These are phyloP conservation scores for Delichon dasypus DNA, from an alignment of 2,797 vertebrate genomes.

Conservation along the genomic window DNA sequence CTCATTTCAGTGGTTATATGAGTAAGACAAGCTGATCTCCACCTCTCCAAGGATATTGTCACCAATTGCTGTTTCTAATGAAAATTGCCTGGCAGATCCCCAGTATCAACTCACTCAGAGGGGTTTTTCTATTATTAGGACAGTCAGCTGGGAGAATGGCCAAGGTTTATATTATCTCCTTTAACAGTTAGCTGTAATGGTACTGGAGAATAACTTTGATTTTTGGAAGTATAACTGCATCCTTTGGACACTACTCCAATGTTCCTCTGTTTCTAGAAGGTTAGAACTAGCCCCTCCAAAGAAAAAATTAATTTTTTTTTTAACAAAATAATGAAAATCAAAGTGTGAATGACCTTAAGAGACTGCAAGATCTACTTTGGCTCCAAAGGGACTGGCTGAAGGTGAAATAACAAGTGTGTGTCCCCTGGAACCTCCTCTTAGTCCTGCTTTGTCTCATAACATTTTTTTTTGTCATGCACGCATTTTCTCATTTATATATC, in stretches of 20 bases:
- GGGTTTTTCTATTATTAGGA: conserved; percentile 9
- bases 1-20: not conserved
- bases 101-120: not conserved
- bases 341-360: not conserved
- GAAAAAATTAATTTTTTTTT: not conserved
- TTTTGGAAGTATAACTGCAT: not conserved
- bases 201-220: not conserved
- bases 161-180: conserved; percentile 15
- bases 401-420: too few relatives aligned
- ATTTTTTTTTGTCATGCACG: not conserved
- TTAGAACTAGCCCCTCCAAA: not conserved
- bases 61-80: not conserved
- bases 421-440: not conserved
- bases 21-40: not conserved
- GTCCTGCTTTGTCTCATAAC: not conserved
- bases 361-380: not conserved
- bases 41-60: not conserved
- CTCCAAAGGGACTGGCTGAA: not conserved
- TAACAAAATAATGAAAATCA: not conserved
- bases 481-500: not conserved
- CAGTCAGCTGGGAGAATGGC: not conserved
- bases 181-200: not conserved
- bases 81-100: conserved; percentile 1
- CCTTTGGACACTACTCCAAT: not conserved
- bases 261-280: not conserved